Evolutionary conservation across 2,113 vertebrate species (phyloP).

Genomic region (Hippocampus guttulatus): DNA sequence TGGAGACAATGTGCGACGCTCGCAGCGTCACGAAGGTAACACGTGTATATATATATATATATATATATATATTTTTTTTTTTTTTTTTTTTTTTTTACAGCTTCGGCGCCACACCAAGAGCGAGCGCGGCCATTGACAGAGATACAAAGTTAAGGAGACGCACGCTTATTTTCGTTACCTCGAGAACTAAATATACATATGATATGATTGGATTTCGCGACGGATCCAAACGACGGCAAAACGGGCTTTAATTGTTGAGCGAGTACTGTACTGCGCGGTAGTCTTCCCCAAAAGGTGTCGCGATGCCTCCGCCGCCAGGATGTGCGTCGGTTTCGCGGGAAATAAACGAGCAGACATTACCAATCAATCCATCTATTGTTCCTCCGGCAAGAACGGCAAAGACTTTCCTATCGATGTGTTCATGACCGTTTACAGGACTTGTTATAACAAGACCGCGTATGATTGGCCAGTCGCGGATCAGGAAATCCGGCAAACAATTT

Average conservation of each 20-base stretch:
- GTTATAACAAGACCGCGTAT: conserved; percentile 19
- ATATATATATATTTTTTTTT: no score
- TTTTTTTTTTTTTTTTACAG: no score
- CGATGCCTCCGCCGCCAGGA: conserved; percentile 10
- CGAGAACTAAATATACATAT: background rate
- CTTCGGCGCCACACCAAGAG: no score
- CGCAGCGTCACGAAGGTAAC: no score
- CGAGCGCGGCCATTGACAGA: no score
- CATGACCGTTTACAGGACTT: conserved; percentile 33
- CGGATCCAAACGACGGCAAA: background rate
- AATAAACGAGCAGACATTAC: conserved; percentile 54
- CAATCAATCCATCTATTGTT: conserved; percentile 24
- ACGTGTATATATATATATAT: no score
- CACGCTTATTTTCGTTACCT: background rate
- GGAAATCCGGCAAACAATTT: conserved; percentile 55
- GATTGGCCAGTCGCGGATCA: conserved; percentile 41
- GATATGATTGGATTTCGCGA: no score
- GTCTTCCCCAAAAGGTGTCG: background rate
- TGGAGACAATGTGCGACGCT: no score
- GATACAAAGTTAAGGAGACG: no score
- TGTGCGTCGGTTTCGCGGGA: conserved; percentile 62
- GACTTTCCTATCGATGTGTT: conserved; percentile 27
- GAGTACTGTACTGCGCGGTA: no score
- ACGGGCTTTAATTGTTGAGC: background rate
- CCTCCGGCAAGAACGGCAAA: background rate